Percentiles rank a stretch among this genome's conserved stretches.
Conservation (phyloP, 2,888 invertebrate genomes). For the Aphidius colemani region DNA sequence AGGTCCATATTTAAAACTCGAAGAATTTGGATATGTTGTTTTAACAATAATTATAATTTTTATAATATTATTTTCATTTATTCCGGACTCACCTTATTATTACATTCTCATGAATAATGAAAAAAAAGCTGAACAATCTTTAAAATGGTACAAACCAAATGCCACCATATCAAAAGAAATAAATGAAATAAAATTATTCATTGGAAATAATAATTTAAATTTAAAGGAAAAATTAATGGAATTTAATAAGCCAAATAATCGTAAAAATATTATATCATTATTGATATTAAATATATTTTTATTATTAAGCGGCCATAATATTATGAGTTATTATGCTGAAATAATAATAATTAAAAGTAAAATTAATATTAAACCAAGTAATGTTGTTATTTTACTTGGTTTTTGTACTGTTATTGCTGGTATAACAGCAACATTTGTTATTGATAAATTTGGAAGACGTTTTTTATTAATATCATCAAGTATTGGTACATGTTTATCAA, state of each 20-base stretch:
- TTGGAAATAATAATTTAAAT: slow-evolving; percentile 33
- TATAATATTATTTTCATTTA: slow-evolving; percentile 46
- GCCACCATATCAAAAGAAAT: slow-evolving; percentile 49
- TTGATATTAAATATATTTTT: slow-evolving; percentile 62
- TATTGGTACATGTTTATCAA: slow-evolving; percentile 49
- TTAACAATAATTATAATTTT: slow-evolving; percentile 48
- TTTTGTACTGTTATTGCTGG: slow-evolving; percentile 62
- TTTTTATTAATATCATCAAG: slow-evolving; percentile 61
- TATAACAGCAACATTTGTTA: slow-evolving; percentile 54
- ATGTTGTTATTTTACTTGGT: slow-evolving; percentile 62
- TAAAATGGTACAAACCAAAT: slow-evolving; percentile 50
- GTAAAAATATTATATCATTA: slow-evolving; percentile 58
- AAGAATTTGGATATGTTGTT: slow-evolving; percentile 47
- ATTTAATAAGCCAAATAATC: slow-evolving; percentile 49
- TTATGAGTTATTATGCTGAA: slow-evolving; percentile 58
- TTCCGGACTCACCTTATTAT: slow-evolving; percentile 57
- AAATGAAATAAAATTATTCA: slow-evolving; percentile 48
- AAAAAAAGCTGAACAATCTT: slow-evolving; percentile 50
- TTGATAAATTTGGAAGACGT: slow-evolving; percentile 63
- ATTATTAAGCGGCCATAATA: slow-evolving; percentile 61
- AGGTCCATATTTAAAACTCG: slow-evolving; percentile 55
- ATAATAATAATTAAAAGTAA: slow-evolving; percentile 55
- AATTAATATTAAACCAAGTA: slow-evolving; percentile 51
- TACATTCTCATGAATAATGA: slow-evolving; percentile 45
- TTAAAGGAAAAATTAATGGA: slow-evolving; percentile 41